phyloP scores from a whole-genome alignment of 1,140 invertebrate genomes.

The Eufriesea mexicana region DNA sequence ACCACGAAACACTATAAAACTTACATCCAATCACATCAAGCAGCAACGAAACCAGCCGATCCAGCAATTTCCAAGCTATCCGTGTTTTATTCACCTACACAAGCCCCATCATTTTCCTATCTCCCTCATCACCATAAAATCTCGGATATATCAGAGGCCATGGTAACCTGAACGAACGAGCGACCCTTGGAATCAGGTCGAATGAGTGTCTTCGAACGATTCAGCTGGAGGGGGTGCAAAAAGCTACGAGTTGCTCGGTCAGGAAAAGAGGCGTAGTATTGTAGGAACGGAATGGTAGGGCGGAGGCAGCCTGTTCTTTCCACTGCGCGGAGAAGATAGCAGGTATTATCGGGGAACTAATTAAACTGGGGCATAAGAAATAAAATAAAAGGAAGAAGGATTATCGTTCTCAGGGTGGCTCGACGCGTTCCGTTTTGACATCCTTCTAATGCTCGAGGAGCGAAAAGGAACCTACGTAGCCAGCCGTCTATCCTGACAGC shows the following conservation, averaged over 20 bases:
- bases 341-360: conserved; percentile 78
- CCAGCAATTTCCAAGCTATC: neutral
- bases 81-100: conserved; percentile 13
- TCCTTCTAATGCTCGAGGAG: neutral
- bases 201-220: conserved; percentile 33
- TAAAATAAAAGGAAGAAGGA: conserved; percentile 71
- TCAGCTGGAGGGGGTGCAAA: conserved; percentile 8
- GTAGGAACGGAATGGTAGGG: neutral
- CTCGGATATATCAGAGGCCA: conserved; percentile 18
- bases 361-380: conserved; percentile 80
- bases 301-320: conserved; percentile 53
- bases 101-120: neutral
- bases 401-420: conserved; percentile 62
- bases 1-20: too few species aligned
- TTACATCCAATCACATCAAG: neutral
- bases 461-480: conserved; percentile 7
- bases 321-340: conserved; percentile 72
- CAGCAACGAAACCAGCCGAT: neutral
- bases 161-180: neutral
- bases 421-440: neutral
- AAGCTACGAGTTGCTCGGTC: neutral
- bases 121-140: conserved; percentile 35
- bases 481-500: conserved; percentile 8
- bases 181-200: conserved; percentile 49
- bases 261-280: neutral